These are phyloP conservation scores for Muscicapa striata DNA, from an alignment of 2,797 vertebrate genomes.

Conservation along the genomic window DNA sequence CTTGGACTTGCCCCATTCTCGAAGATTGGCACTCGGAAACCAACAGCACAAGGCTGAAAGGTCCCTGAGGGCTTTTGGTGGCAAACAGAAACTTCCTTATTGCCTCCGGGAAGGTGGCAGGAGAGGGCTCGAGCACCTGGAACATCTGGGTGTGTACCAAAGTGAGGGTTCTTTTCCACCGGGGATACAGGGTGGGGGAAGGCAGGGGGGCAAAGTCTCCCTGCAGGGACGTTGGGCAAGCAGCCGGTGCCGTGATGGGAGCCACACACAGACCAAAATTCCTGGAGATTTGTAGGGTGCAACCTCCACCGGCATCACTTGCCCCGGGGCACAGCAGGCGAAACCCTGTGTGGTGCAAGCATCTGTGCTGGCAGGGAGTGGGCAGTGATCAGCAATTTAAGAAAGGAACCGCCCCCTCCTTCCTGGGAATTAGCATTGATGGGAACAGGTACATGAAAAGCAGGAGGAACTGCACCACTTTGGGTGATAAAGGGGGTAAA, in stretches of 20 bases:
- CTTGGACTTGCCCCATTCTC: background rate
- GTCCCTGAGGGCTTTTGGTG: fast-evolving
- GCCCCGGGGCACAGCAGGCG: fast-evolving
- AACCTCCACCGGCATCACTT: fast-evolving
- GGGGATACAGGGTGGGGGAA: background rate
- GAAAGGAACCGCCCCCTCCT: background rate
- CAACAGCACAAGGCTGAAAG: fast-evolving
- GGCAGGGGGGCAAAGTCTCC: background rate
- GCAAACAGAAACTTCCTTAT: constrained; percentile 1
- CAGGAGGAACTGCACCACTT: background rate
- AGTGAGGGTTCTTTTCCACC: background rate
- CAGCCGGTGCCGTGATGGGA: background rate
- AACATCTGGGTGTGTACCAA: background rate
- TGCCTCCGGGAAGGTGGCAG: fast-evolving
- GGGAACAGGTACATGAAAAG: background rate
- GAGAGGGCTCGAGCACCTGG: fast-evolving
- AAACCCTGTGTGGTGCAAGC: background rate
- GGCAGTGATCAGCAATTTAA: background rate
- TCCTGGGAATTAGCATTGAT: background rate
- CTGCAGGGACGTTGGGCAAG: background rate
- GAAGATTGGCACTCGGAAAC: background rate
- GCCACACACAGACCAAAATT: fast-evolving
- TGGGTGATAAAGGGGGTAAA: background rate
- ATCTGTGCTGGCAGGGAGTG: background rate
- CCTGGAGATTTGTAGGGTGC: background rate